These are phyloP conservation scores for Xerus rutilus DNA, from an alignment of 2,797 vertebrate species.

Conservation along the genomic window DNA sequence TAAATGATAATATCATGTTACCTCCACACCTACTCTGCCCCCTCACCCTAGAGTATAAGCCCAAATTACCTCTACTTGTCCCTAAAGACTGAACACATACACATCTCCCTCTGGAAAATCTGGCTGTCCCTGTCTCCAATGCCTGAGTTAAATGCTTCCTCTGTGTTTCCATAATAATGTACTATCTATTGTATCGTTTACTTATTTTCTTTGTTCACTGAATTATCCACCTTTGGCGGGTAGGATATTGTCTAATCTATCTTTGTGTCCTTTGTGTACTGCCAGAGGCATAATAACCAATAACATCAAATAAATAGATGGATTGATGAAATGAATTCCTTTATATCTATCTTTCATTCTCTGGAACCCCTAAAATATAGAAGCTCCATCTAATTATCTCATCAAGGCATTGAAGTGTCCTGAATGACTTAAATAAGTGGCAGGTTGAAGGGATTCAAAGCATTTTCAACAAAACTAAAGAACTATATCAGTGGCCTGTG, in stretches of 20 bases:
- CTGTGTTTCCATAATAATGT: not conserved
- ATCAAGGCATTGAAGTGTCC: not conserved
- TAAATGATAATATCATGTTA: not conserved
- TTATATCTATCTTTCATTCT: not conserved
- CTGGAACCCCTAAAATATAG: constrained; percentile 10
- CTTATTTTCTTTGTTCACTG: constrained; percentile 19
- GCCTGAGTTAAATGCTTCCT: not conserved
- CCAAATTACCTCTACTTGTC: not conserved
- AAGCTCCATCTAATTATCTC: not conserved
- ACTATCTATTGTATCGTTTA: not conserved
- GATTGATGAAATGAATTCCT: not conserved
- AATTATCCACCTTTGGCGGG: not conserved
- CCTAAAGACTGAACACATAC: not conserved
- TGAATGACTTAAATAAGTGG: constrained; percentile 15
- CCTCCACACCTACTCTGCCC: not conserved
- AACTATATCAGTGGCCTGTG: constrained; percentile 40
- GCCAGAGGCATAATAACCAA: not conserved
- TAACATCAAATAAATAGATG: constrained; percentile 2
- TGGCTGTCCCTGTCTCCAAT: not conserved
- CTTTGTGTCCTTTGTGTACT: not conserved
- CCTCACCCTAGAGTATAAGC: not conserved
- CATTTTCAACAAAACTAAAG: constrained; percentile 51
- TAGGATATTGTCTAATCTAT: not conserved
- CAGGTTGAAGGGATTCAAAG: constrained; percentile 29
- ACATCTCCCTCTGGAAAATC: not conserved